Conservation (phyloP, 37 sponge, comb jelly and placozoan genomes). For the Axinella damicornis region DNA sequence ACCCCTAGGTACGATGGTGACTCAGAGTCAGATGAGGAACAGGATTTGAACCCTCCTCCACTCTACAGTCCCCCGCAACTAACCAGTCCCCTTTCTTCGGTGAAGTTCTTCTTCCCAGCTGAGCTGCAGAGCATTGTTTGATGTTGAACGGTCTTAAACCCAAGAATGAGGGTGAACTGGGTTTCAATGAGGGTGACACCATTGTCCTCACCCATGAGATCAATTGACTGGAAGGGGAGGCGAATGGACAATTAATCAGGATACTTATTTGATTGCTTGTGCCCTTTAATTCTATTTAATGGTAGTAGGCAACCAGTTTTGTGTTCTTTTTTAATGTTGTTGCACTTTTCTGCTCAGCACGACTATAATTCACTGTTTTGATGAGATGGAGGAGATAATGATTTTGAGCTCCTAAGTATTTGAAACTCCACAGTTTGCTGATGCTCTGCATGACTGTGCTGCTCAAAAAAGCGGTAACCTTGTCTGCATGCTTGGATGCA, state of each 20-base stretch:
- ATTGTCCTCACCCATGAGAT: conserved; percentile 75
- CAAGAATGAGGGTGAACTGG: conserved; percentile 94
- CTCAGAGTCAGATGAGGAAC: neutral
- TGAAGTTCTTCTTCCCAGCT: conserved; percentile 39
- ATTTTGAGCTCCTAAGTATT: too few relatives aligned
- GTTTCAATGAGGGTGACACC: conserved; percentile 91
- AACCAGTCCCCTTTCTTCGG: neutral
- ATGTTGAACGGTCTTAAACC: conserved; percentile 99
- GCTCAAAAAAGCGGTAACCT: too few relatives aligned
- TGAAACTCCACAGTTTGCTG: too few relatives aligned
- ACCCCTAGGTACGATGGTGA: neutral
- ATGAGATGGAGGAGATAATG: too few relatives aligned
- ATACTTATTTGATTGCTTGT: conserved; percentile 86
- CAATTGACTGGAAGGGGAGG: conserved; percentile 96
- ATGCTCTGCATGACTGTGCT: too few relatives aligned
- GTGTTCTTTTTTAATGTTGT: too few relatives aligned
- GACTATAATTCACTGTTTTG: too few relatives aligned
- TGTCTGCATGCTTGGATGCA: too few relatives aligned
- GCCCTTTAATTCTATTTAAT: conserved; percentile 1
- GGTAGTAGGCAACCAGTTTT: too few relatives aligned
- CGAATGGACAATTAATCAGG: conserved; percentile 82
- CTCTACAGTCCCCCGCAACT: conserved; percentile 39
- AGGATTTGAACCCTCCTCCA: neutral
- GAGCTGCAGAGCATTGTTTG: conserved; percentile 82
- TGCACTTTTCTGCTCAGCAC: too few relatives aligned